Evolutionary conservation across 2,113 vertebrate genomes (phyloP).

Genomic region (Lycaon pictus): DNA sequence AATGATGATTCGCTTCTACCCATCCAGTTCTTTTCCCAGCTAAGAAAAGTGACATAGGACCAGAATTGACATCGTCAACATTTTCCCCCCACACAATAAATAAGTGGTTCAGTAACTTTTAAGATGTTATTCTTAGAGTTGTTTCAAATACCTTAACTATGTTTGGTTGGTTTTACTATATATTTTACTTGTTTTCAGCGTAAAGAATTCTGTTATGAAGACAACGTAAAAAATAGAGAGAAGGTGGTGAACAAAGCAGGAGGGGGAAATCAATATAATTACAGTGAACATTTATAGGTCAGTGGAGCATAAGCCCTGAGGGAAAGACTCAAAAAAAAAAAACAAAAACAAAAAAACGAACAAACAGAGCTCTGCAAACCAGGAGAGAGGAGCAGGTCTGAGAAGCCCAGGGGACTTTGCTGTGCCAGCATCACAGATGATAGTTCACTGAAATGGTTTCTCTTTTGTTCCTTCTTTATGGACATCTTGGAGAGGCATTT

Average conservation of each 20-base stretch:
- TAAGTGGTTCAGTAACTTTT: background rate
- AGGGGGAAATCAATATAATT: background rate
- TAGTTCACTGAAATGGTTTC: background rate
- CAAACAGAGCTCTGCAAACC: background rate
- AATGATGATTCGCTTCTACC: background rate
- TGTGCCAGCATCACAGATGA: background rate
- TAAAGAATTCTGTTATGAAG: background rate
- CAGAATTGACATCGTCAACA: background rate
- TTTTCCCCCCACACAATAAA: background rate
- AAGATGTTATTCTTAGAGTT: background rate
- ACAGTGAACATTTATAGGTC: slow-evolving; percentile 6
- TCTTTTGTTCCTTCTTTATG: background rate
- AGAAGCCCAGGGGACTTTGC: too few relatives aligned
- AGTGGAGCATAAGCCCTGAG: slow-evolving; percentile 18
- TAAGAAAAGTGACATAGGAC: background rate
- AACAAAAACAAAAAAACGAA: background rate
- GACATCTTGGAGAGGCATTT: background rate
- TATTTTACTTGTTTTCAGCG: background rate
- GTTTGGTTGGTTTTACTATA: background rate
- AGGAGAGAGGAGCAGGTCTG: too few relatives aligned
- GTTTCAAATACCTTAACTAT: background rate
- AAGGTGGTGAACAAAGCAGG: background rate
- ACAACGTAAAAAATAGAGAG: background rate
- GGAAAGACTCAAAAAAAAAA: background rate
- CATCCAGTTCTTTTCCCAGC: background rate